These are phyloP conservation scores for Gambusia affinis DNA, from an alignment of 2,113 vertebrate species.

Conservation along the genomic window DNA sequence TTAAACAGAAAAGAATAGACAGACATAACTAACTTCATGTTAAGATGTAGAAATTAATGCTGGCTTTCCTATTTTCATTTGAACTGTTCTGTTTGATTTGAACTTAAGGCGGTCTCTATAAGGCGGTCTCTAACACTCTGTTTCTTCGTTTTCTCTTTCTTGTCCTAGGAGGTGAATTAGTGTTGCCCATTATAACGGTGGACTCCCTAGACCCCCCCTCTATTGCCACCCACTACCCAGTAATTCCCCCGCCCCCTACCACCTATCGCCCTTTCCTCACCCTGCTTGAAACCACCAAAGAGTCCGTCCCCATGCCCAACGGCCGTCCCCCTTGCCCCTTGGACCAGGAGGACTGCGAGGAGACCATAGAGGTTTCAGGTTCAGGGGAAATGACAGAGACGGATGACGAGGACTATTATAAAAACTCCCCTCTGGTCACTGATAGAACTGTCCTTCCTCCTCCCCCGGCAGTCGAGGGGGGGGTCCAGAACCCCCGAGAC, in stretches of 20 bases:
- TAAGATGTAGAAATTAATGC: slow-evolving; percentile 77
- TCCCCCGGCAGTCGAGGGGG: slow-evolving; percentile 75
- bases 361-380: slow-evolving; percentile 89
- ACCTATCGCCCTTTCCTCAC: slow-evolving; percentile 89
- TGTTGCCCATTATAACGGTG: slow-evolving; percentile 95
- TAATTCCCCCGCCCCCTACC: slow-evolving; percentile 89
- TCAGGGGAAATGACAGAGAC: slow-evolving; percentile 93
- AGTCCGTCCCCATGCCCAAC: slow-evolving; percentile 82
- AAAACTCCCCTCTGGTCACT: slow-evolving; percentile 88
- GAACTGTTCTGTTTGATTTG: slow-evolving; percentile 48
- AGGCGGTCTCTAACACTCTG: slow-evolving; percentile 62
- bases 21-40: slow-evolving; percentile 78
- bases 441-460: slow-evolving; percentile 88
- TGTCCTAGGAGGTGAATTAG: slow-evolving; percentile 94
- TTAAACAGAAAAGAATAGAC: slow-evolving; percentile 73
- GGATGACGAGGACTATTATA: slow-evolving; percentile 94
- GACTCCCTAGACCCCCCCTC: slow-evolving; percentile 93
- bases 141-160: slow-evolving; percentile 80
- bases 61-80: slow-evolving; percentile 74
- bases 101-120: slow-evolving; percentile 43
- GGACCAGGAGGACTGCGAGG: slow-evolving; percentile 92
- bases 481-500: slow-evolving; percentile 78
- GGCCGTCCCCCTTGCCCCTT: slow-evolving; percentile 82
- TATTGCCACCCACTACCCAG: slow-evolving; percentile 89
- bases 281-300: slow-evolving; percentile 88